Percentiles rank a stretch among this genome's conserved stretches.
These are phyloP conservation scores for Drosophila truncata DNA, from an alignment of 1,140 invertebrate species.

Conservation along the genomic window DNA sequence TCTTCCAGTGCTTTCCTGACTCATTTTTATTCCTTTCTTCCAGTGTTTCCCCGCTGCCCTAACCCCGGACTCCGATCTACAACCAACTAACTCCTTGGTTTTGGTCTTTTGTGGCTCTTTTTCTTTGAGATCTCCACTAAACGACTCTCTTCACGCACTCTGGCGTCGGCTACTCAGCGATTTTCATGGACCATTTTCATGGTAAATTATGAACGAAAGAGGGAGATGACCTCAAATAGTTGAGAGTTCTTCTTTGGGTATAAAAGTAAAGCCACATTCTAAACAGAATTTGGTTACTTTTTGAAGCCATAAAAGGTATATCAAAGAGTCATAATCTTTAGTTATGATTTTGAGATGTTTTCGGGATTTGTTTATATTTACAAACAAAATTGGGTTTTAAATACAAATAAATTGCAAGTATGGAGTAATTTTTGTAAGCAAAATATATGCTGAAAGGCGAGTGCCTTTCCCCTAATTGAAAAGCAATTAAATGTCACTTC, in stretches of 20 bases:
- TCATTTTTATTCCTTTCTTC: conserved; percentile 21
- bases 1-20: conserved; percentile 19
- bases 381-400: too few species aligned
- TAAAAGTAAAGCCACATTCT: background rate
- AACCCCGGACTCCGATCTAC: background rate
- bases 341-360: background rate
- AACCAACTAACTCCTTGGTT: background rate
- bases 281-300: background rate
- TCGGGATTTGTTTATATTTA: background rate
- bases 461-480: conserved; percentile 49
- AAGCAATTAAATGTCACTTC: conserved; percentile 71
- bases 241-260: conserved; percentile 1
- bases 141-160: conserved; percentile 24
- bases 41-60: conserved; percentile 8
- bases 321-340: background rate
- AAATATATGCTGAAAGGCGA: background rate
- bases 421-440: background rate
- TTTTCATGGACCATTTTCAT: conserved; percentile 46
- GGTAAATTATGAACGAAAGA: conserved; percentile 54
- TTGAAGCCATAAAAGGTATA: background rate
- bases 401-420: too few species aligned
- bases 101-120: conserved; percentile 23
- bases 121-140: conserved; percentile 53
- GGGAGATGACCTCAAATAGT: conserved; percentile 56
- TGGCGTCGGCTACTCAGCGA: conserved; percentile 25